Conservation (phyloP, 2,888 invertebrate species). For the Sinelater perroti region DNA sequence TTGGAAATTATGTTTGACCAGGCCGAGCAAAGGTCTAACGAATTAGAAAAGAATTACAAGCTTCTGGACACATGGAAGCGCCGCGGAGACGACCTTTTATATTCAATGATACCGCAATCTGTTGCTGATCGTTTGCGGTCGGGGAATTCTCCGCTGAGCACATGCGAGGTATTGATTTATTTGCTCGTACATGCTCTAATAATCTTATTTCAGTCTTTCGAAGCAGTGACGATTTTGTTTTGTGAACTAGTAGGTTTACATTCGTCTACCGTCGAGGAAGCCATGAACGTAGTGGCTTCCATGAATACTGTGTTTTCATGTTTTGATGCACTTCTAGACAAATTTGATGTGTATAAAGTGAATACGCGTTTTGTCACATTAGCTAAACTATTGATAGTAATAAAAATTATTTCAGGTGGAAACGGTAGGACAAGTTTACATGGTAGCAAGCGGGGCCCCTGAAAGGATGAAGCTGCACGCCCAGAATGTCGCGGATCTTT, state of each 20-base stretch:
- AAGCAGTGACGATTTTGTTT: conserved; percentile 78
- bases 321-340: conserved; percentile 83
- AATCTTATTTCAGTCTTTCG: conserved; percentile 69
- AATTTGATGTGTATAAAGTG: conserved; percentile 86
- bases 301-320: conserved; percentile 86
- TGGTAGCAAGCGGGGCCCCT: conserved; percentile 90
- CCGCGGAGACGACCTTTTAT: conserved; percentile 82
- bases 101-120: conserved; percentile 89
- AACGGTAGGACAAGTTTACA: conserved; percentile 88
- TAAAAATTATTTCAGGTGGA: conserved; percentile 71
- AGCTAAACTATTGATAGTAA: background rate
- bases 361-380: no score
- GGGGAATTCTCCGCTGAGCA: conserved; percentile 77
- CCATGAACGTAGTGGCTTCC: conserved; percentile 80
- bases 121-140: conserved; percentile 81
- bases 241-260: conserved; percentile 71
- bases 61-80: conserved; percentile 85
- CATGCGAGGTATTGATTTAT: conserved; percentile 71
- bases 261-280: conserved; percentile 66
- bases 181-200: background rate
- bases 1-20: conserved; percentile 82
- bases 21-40: conserved; percentile 78
- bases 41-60: conserved; percentile 78
- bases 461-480: conserved; percentile 78
- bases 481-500: conserved; percentile 77